Evolutionary conservation across 2,797 vertebrate species (phyloP).

Genomic region (Carapus acus): DNA sequence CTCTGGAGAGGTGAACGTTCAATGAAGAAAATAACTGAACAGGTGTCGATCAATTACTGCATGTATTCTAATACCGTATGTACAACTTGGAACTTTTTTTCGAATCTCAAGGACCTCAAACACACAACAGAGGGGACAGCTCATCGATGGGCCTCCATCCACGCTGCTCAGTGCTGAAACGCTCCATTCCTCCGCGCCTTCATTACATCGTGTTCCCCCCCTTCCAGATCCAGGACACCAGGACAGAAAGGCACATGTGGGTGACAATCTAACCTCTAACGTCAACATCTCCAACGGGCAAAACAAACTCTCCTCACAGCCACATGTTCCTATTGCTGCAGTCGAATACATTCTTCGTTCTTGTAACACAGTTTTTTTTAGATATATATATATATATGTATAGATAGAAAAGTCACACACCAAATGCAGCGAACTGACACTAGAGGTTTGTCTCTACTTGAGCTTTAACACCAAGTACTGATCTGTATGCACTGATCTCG

Average conservation of each 20-base stretch:
- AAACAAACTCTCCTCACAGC: conserved; percentile 37
- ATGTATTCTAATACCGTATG: conserved; percentile 24
- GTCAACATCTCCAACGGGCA: conserved; percentile 29
- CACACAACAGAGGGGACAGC: conserved; percentile 31
- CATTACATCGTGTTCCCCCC: conserved; percentile 2
- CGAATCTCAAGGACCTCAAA: conserved; percentile 10
- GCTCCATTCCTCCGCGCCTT: neutral
- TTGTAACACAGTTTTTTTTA: conserved; percentile 23
- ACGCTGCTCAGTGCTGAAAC: neutral
- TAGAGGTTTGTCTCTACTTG: neutral
- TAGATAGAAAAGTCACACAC: conserved; percentile 14
- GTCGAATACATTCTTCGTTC: conserved; percentile 49
- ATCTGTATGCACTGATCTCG: conserved; percentile 1
- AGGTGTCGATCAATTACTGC: conserved; percentile 45
- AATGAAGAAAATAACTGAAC: conserved; percentile 40
- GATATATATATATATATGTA: too few species aligned
- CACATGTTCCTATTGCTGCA: conserved; percentile 47
- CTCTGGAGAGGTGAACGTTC: conserved; percentile 15
- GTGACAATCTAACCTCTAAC: conserved; percentile 49
- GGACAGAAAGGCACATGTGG: conserved; percentile 71
- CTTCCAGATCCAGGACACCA: conserved; percentile 42
- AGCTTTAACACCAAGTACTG: conserved; percentile 16
- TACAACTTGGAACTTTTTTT: conserved; percentile 30
- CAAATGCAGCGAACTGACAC: too few species aligned
- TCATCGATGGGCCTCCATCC: conserved; percentile 19